Percentiles rank a stretch among this genome's conserved stretches.
These are phyloP conservation scores for Lepidurus arcticus DNA, from an alignment of 1,140 invertebrate species.

Conservation along the genomic window DNA sequence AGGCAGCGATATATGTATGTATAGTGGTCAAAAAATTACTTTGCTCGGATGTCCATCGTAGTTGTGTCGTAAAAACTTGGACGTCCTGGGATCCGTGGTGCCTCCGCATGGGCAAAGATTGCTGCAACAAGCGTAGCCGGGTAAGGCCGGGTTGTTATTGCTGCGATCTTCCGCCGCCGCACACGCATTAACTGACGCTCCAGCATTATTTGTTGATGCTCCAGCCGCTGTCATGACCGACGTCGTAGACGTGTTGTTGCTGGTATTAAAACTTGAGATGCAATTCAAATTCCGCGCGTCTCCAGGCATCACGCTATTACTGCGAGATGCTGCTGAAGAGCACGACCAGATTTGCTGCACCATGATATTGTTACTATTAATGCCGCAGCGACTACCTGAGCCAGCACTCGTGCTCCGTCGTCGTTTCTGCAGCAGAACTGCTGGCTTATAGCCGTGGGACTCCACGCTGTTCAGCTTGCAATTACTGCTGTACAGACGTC, in stretches of 20 bases:
- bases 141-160: conserved; percentile 9
- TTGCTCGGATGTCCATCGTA: conserved; percentile 10
- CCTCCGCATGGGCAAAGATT: background rate
- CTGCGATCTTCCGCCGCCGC: conserved; percentile 6
- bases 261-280: background rate
- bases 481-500: background rate
- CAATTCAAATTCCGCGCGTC: conserved; percentile 15
- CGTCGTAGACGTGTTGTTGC: background rate
- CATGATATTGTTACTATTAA: conserved; percentile 8
- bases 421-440: background rate
- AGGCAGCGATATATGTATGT: background rate
- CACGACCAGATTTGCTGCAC: conserved; percentile 17
- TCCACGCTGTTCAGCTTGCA: background rate
- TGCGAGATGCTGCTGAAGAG: background rate
- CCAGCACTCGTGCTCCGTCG: conserved; percentile 12
- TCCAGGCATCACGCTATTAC: background rate
- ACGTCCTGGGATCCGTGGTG: conserved; percentile 1
- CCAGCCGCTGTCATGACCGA: background rate
- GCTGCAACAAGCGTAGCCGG: conserved; percentile 5
- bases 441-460: background rate
- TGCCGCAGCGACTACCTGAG: conserved; percentile 13
- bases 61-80: conserved; percentile 16
- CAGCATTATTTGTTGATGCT: background rate
- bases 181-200: conserved; percentile 12
- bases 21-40: conserved; percentile 9